Evolutionary conservation across 2,113 vertebrate species (phyloP), one percentile per base, ranked within the genome.

Genomic region (Amblyornis subalaris): DNA sequence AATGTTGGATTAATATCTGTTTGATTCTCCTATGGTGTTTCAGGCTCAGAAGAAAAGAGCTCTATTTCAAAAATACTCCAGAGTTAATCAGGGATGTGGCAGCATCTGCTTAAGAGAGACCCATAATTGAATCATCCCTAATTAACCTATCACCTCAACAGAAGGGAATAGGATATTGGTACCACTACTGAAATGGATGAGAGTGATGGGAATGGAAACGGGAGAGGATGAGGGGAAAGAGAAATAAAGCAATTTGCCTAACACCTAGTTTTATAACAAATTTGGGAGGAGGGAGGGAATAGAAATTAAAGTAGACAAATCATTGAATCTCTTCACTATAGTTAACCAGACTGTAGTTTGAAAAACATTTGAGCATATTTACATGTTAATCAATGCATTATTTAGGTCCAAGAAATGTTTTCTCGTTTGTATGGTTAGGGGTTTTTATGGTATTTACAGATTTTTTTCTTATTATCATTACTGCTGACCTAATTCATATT

Each of bases 41-140:
- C 64, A 77, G 61, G 88, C 93, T 92, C 94, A 50, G 48, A 83
- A 94, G 92, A 72, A 95, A 90, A 92, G 65, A 78, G 57, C 36
- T 77, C 67, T 74, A 78, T 73, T 73, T 80, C 94, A 92, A 45
- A 97, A 91, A 91, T 80, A 64, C 93, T 92, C 53, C 40, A 54
- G 88, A 91, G 57, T 92, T 96, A 96, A 93, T 93, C 91, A 96
- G 82, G 85, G 77, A 88, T 65, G 57, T 94, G 90, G 51, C 89
- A 96, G 93, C 94, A 95, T 96, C 93, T 97, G 94, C 88, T 95
- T 95, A 95, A 95, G 88, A 93, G 94, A 95, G 82, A 90, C 70
- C 67, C 23, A 1, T 93, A 86, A 95, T 76, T 91, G 89, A 95
- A 90, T 84, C 86, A 92, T 82, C 81, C 71, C 60, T 93, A 96